Evolutionary conservation across 2,888 invertebrate species (phyloP).

Genomic region (Scaptomyza polygonia): DNA sequence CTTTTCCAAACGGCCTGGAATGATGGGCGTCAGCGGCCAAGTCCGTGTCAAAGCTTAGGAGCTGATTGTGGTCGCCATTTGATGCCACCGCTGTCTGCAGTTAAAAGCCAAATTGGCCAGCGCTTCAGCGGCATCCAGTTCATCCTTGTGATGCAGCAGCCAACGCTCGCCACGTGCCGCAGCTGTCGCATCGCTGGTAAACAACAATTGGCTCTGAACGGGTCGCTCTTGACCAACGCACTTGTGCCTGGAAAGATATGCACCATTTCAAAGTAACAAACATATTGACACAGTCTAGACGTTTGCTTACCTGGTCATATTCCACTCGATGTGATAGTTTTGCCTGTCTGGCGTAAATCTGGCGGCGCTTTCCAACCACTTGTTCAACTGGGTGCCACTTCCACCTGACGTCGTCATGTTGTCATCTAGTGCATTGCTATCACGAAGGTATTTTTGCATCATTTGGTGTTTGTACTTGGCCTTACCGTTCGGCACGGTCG

Average conservation of each 20-base stretch:
- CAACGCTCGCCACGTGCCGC: constrained; percentile 54
- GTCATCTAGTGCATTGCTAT: constrained; percentile 61
- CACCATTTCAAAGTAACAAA: background rate
- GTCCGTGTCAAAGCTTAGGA: constrained; percentile 55
- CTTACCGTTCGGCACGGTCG: constrained; percentile 57
- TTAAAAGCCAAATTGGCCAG: constrained; percentile 88
- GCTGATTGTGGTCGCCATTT: constrained; percentile 68
- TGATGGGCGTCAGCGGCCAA: constrained; percentile 70
- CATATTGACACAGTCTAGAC: background rate
- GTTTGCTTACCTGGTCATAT: constrained; percentile 74
- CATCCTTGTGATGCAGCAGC: constrained; percentile 88
- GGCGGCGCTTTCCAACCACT: constrained; percentile 91
- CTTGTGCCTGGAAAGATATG: constrained; percentile 68
- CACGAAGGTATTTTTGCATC: constrained; percentile 86
- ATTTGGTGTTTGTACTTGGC: constrained; percentile 87
- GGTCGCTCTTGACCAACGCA: constrained; percentile 55
- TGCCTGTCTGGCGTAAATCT: constrained; percentile 90
- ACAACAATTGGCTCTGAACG: constrained; percentile 51
- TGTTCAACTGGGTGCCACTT: constrained; percentile 87
- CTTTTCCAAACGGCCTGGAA: constrained; percentile 79
- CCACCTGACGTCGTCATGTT: background rate
- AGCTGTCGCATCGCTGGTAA: constrained; percentile 54
- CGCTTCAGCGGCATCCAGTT: constrained; percentile 91
- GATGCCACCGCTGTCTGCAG: constrained; percentile 81
- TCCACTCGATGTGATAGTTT: constrained; percentile 90